Evolutionary conservation across 1,140 invertebrate genomes (phyloP).

Genomic region (Paraescarpia echinospica): DNA sequence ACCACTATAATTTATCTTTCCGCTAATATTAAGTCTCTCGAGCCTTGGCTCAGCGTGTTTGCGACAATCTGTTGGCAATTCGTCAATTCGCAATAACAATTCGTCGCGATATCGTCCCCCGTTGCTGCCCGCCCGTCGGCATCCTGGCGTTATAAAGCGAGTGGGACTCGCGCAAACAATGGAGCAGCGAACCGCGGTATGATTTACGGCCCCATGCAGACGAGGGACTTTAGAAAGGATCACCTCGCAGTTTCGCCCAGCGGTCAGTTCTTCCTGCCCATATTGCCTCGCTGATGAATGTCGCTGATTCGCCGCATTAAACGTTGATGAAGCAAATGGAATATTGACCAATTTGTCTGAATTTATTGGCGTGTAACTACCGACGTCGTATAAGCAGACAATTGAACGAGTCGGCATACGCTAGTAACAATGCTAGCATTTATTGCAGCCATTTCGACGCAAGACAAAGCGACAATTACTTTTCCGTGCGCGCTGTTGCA

Average conservation of each 20-base stretch:
- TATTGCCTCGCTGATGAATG: neutral
- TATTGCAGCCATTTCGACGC: neutral
- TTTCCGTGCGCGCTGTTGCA: neutral
- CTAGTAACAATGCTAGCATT: neutral
- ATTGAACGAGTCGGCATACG: neutral
- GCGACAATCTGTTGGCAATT: neutral
- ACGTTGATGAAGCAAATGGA: neutral
- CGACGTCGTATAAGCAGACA: neutral
- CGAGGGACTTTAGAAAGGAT: neutral
- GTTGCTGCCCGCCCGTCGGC: neutral
- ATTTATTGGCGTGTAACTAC: constrained; percentile 5
- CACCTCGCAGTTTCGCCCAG: neutral
- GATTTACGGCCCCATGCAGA: neutral
- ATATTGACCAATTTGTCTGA: constrained; percentile 6
- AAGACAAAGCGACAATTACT: neutral
- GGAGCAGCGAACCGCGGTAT: neutral
- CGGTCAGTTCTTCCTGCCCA: neutral
- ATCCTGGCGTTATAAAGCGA: neutral
- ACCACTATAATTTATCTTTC: neutral
- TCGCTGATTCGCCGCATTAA: neutral
- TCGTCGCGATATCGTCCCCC: neutral
- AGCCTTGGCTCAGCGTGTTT: neutral
- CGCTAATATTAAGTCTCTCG: neutral
- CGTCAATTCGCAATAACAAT: constrained; percentile 5
- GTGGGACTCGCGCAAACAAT: neutral